These are phyloP conservation scores for Noctilio leporinus DNA, from an alignment of 2,113 vertebrate genomes.

Conservation along the genomic window DNA sequence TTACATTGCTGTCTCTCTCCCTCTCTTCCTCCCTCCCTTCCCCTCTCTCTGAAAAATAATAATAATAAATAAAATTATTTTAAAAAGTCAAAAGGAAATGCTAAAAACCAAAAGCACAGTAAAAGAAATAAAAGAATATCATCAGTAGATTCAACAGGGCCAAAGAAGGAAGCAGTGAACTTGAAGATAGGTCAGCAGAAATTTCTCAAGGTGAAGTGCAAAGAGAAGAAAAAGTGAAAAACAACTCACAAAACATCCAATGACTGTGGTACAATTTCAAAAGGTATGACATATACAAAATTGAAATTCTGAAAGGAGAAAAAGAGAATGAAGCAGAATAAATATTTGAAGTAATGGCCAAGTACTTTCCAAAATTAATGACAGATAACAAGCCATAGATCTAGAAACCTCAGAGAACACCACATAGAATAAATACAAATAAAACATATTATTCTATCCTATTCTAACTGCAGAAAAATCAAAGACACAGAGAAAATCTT, in stretches of 20 bases:
- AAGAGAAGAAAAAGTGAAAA: background rate
- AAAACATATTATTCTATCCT: background rate
- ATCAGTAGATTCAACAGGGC: background rate
- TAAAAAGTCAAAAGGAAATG: background rate
- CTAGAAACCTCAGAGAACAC: background rate
- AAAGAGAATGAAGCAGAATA: background rate
- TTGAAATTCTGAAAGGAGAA: background rate
- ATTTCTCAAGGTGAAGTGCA: background rate
- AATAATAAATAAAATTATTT: too few relatives aligned
- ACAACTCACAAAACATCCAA: background rate
- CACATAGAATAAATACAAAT: background rate
- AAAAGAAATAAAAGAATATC: background rate
- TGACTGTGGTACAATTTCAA: background rate
- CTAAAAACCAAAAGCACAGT: background rate
- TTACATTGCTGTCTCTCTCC: too few relatives aligned
- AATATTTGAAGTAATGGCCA: background rate
- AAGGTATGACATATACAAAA: background rate
- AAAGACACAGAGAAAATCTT: background rate
- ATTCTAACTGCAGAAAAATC: background rate
- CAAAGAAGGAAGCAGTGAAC: background rate
- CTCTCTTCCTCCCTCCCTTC: too few relatives aligned
- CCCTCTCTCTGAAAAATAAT: too few relatives aligned
- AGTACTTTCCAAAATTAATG: background rate
- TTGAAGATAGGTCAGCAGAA: background rate
- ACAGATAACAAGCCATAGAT: background rate